These are phyloP conservation scores for Calephelis perditalis DNA, from an alignment of 2,888 invertebrate genomes.

Conservation along the genomic window DNA sequence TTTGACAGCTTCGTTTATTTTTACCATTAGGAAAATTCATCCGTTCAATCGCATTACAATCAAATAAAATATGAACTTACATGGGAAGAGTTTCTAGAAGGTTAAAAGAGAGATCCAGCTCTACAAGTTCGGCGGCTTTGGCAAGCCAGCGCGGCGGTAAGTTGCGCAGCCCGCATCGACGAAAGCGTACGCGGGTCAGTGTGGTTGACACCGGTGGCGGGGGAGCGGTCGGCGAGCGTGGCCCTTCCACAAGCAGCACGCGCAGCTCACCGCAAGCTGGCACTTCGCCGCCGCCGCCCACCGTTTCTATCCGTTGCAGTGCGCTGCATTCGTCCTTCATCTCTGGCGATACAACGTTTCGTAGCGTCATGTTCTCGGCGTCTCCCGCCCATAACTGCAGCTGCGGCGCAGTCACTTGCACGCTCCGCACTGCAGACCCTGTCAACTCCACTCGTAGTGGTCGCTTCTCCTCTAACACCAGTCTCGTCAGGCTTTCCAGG, in stretches of 20 bases:
- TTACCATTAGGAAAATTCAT: too few species aligned
- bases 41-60: too few species aligned
- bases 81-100: slow-evolving; percentile 23
- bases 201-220: background rate
- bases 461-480: slow-evolving; percentile 16
- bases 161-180: slow-evolving; percentile 18
- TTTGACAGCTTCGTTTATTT: too few species aligned
- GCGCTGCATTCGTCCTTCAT: slow-evolving; percentile 25
- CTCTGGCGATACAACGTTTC: slow-evolving; percentile 9
- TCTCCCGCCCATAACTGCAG: slow-evolving; percentile 16
- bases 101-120: slow-evolving; percentile 27
- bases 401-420: slow-evolving; percentile 15
- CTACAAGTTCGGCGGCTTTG: slow-evolving; percentile 20
- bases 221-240: slow-evolving; percentile 5
- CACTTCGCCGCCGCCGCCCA: slow-evolving; percentile 15
- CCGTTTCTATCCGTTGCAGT: slow-evolving; percentile 21
- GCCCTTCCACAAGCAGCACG: slow-evolving; percentile 19
- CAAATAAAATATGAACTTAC: slow-evolving; percentile 15
- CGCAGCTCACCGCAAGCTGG: slow-evolving; percentile 21
- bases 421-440: slow-evolving; percentile 23
- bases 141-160: slow-evolving; percentile 26
- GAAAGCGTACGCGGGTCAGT: background rate
- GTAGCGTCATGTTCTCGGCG: slow-evolving; percentile 22
- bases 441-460: slow-evolving; percentile 21
- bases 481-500: slow-evolving; percentile 23